A percentile compares a stretch with the other conserved stretches of the same genome.
phyloP scores from a whole-genome alignment of 2,113 vertebrate genomes.

The Macquaria ambigua region DNA sequence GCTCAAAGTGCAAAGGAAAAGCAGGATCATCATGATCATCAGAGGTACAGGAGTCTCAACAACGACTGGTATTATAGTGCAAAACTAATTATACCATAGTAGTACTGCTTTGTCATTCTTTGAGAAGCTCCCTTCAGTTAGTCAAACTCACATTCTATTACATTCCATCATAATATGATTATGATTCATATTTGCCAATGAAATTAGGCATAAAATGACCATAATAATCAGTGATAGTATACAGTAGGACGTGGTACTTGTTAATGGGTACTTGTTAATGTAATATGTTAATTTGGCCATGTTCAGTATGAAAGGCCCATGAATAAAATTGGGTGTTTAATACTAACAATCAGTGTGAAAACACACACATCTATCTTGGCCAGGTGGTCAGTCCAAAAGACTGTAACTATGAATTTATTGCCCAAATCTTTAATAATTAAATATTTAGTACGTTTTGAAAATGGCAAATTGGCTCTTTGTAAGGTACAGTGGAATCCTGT shows the following conservation, averaged over 20 bases:
- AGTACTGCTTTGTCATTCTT: not conserved
- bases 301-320: not conserved
- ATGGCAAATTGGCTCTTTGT: not conserved
- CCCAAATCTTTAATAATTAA: not conserved
- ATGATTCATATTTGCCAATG: not conserved
- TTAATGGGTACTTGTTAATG: not conserved
- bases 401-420: conserved; percentile 1
- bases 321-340: not conserved
- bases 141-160: not conserved
- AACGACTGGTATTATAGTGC: not conserved
- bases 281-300: not conserved
- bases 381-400: not conserved
- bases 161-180: not conserved
- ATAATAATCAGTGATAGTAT: conserved; percentile 1
- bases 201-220: not conserved
- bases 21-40: not conserved
- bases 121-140: not conserved
- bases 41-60: not conserved
- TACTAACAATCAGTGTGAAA: not conserved
- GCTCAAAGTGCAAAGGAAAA: conserved; percentile 1
- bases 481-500: not conserved
- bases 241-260: not conserved
- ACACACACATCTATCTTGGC: not conserved
- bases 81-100: not conserved
- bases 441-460: not conserved